phyloP scores from a whole-genome alignment of 2,113 vertebrate genomes.

The Nothoprocta perdicaria region DNA sequence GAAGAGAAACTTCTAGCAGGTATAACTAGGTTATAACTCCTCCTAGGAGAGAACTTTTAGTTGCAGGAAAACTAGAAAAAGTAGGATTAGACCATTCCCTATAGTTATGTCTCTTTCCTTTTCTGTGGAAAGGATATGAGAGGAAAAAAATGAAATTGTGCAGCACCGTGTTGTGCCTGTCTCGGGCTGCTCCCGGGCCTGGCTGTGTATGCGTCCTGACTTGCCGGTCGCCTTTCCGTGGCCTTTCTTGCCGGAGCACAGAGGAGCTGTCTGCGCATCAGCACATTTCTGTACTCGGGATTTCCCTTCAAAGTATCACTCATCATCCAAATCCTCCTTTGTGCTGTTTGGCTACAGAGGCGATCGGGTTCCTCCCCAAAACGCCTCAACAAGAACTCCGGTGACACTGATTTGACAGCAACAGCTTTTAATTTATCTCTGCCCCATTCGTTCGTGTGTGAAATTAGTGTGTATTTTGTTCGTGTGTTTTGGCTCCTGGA shows the following conservation, averaged over 20 bases:
- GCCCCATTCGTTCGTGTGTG: constrained; percentile 34
- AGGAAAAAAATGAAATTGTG: not conserved
- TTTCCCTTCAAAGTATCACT: constrained; percentile 56
- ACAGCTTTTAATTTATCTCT: constrained; percentile 47
- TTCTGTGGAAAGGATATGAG: not conserved
- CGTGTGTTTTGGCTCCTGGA: not conserved
- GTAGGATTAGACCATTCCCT: not conserved
- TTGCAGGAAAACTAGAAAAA: not conserved
- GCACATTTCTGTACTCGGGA: constrained; percentile 20
- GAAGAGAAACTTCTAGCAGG: not conserved
- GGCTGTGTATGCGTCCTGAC: constrained; percentile 8
- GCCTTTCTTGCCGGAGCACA: not conserved
- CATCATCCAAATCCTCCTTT: constrained; percentile 18
- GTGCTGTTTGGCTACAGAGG: constrained; percentile 11
- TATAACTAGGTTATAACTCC: not conserved
- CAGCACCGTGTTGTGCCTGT: not conserved
- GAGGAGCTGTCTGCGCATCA: not conserved
- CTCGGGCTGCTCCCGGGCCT: constrained; percentile 15
- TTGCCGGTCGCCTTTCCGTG: constrained; percentile 37
- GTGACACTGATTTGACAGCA: constrained; percentile 59
- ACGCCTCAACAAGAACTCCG: not conserved
- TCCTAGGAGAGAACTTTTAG: not conserved
- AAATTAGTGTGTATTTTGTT: not conserved
- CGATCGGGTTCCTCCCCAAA: not conserved
- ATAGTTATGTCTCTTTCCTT: not conserved